These are phyloP conservation scores for Gavia stellata DNA, from an alignment of 2,113 vertebrate species.

Conservation along the genomic window DNA sequence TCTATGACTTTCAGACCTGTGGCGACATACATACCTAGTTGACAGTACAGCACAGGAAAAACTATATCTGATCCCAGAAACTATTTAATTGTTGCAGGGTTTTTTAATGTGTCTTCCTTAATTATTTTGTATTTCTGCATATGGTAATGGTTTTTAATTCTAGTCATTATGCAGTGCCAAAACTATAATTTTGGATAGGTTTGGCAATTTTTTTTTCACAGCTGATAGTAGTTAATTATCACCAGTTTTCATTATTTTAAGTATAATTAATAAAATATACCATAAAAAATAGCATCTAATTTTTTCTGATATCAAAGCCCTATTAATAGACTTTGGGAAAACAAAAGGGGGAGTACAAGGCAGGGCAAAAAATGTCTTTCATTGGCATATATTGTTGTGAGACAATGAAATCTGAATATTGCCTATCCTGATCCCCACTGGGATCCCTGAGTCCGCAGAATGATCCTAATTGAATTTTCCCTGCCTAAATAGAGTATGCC, in stretches of 20 bases:
- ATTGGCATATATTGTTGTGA: slow-evolving; percentile 76
- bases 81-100: background rate
- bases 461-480: slow-evolving; percentile 91
- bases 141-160: background rate
- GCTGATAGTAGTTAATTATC: background rate
- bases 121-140: background rate
- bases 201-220: background rate
- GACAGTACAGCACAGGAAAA: background rate
- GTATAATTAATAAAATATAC: background rate
- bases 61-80: background rate
- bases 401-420: slow-evolving; percentile 85
- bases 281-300: background rate
- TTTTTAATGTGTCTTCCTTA: background rate
- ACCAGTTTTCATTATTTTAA: background rate
- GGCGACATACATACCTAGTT: background rate
- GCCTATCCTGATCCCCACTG: slow-evolving; percentile 67
- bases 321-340: background rate
- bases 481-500: slow-evolving; percentile 88
- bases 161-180: background rate
- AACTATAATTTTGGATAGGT: background rate
- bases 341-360: slow-evolving; percentile 46
- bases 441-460: slow-evolving; percentile 80
- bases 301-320: background rate
- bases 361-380: slow-evolving; percentile 53
- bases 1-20: background rate